Percentiles rank a stretch among this genome's conserved stretches.
These are phyloP conservation scores for Drosophila bipectinata DNA, from an alignment of 1,140 invertebrate genomes.

Conservation along the genomic window DNA sequence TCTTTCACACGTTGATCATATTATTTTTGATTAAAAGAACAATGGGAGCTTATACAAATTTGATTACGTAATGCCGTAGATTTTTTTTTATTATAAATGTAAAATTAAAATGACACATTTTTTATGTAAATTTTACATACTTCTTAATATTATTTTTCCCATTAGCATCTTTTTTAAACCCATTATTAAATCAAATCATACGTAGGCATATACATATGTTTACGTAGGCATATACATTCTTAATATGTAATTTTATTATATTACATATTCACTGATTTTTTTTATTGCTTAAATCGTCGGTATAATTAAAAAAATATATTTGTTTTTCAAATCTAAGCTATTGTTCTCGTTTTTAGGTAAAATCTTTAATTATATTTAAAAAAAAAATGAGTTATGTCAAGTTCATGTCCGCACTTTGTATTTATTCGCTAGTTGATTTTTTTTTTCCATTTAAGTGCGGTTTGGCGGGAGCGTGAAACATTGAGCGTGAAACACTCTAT, in stretches of 20 bases:
- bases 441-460: not conserved
- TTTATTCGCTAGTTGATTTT: not conserved
- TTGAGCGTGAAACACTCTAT: not conserved
- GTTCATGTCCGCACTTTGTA: slow-evolving; percentile 4
- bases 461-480: not conserved
- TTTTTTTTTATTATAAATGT: slow-evolving; percentile 66
- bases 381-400: not conserved
- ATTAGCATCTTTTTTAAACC: slow-evolving; percentile 53
- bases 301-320: slow-evolving; percentile 36
- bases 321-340: slow-evolving; percentile 1
- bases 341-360: not conserved
- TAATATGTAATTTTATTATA: slow-evolving; percentile 71
- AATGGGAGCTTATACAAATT: not conserved
- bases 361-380: no score
- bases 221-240: slow-evolving; percentile 58
- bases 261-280: slow-evolving; percentile 67
- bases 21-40: no score
- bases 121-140: slow-evolving; percentile 72
- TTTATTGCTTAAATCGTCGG: slow-evolving; percentile 52
- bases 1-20: no score
- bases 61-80: not conserved
- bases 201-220: slow-evolving; percentile 57
- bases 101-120: slow-evolving; percentile 78
- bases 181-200: slow-evolving; percentile 65
- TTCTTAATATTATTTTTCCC: slow-evolving; percentile 36